Evolutionary conservation across 2,797 vertebrate species (phyloP).

Genomic region (Otolemur crassicaudatus): DNA sequence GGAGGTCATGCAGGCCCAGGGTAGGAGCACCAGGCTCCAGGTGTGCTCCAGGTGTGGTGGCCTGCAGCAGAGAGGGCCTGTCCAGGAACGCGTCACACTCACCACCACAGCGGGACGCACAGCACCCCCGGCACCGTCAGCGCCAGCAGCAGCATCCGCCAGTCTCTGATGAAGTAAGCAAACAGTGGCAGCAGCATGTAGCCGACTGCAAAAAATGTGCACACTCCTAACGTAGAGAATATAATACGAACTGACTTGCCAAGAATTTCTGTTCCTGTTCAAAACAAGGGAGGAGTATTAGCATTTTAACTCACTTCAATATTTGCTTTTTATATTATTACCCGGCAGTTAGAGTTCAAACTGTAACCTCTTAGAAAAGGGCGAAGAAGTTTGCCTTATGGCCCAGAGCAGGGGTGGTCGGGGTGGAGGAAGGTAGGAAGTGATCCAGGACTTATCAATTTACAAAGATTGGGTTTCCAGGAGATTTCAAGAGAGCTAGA

Average conservation of each 20-base stretch:
- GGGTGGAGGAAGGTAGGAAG: background rate
- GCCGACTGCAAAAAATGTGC: slow-evolving; percentile 92
- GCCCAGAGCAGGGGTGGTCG: background rate
- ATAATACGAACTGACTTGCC: slow-evolving; percentile 90
- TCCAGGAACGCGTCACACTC: slow-evolving; percentile 85
- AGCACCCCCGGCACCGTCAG: slow-evolving; percentile 89
- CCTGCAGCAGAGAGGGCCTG: slow-evolving; percentile 33
- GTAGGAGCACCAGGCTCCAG: slow-evolving; percentile 15
- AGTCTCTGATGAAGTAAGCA: slow-evolving; percentile 93
- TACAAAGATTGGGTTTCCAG: background rate
- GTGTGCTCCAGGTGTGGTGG: no score
- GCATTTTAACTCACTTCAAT: slow-evolving; percentile 76
- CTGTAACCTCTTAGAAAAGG: background rate
- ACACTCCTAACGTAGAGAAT: slow-evolving; percentile 93
- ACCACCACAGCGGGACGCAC: slow-evolving; percentile 94
- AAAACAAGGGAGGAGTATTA: slow-evolving; percentile 87
- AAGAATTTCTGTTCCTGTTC: slow-evolving; percentile 93
- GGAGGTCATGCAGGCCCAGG: background rate
- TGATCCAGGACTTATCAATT: background rate
- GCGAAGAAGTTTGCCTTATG: background rate
- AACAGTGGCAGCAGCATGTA: slow-evolving; percentile 94
- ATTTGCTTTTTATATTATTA: slow-evolving; percentile 36
- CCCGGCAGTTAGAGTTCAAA: background rate
- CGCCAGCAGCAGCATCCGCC: slow-evolving; percentile 92
- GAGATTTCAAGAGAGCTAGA: slow-evolving; percentile 10